phyloP scores from a whole-genome alignment of 1,140 invertebrate genomes.

The Calliphora vicina region DNA sequence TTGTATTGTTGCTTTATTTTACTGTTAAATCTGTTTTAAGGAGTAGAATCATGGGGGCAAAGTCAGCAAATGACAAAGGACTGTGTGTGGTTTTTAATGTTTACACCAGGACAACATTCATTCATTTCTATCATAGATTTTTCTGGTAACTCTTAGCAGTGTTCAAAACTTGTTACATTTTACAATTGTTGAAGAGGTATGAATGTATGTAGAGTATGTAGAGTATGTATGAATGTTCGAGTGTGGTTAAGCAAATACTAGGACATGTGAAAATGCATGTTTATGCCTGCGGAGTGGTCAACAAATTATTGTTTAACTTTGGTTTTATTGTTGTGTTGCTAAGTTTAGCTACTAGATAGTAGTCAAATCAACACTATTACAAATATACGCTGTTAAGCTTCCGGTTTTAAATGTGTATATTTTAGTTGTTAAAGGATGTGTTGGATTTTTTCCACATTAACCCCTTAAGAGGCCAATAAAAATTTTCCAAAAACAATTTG shows the following conservation, averaged over 20 bases:
- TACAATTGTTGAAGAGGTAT: neutral
- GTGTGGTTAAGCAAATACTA: neutral
- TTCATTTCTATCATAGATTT: neutral
- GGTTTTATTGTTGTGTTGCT: neutral
- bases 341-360: neutral
- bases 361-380: neutral
- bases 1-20: too few species aligned
- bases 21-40: too few species aligned
- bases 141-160: neutral
- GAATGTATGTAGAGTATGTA: too few species aligned
- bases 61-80: neutral
- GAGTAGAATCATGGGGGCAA: too few species aligned
- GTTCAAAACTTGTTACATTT: neutral
- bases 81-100: neutral
- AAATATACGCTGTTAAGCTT: neutral
- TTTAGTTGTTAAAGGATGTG: neutral
- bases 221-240: neutral
- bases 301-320: constrained; percentile 1
- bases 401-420: neutral
- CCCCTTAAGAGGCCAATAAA: neutral
- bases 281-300: neutral
- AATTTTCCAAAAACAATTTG: too few species aligned
- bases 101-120: neutral
- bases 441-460: neutral
- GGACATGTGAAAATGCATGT: neutral